Percentiles rank a stretch among this genome's conserved stretches.
These are phyloP conservation scores for Reinhardtius hippoglossoides DNA, from an alignment of 2,113 vertebrate species.

Conservation along the genomic window DNA sequence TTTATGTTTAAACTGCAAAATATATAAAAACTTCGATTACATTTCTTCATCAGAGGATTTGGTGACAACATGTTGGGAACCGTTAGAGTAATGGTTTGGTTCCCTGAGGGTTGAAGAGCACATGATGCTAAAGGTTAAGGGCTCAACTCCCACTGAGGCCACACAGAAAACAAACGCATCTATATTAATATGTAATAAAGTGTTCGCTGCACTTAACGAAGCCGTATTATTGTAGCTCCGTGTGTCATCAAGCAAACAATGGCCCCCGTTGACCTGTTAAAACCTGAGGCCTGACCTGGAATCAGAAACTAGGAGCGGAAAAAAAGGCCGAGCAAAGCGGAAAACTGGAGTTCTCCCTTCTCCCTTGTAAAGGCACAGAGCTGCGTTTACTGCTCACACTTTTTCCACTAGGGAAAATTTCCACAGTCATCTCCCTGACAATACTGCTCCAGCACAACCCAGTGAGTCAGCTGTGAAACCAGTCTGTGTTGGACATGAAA, in stretches of 20 bases:
- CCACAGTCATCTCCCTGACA: conserved; percentile 23
- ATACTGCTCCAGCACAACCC: too few species aligned
- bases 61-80: too few species aligned
- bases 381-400: conserved; percentile 49
- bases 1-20: too few species aligned
- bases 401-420: conserved; percentile 73
- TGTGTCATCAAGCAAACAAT: conserved; percentile 4
- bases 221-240: neutral
- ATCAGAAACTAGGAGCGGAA: conserved; percentile 44
- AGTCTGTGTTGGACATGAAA: too few species aligned
- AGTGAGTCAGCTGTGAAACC: too few species aligned
- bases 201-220: neutral
- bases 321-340: conserved; percentile 58
- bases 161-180: neutral
- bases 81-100: neutral
- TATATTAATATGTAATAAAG: neutral
- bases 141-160: neutral
- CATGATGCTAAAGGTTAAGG: neutral
- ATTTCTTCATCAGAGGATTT: too few species aligned
- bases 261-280: conserved; percentile 26
- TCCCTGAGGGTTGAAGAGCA: too few species aligned
- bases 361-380: conserved; percentile 66
- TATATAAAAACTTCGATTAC: too few species aligned
- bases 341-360: conserved; percentile 70
- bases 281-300: conserved; percentile 41